These are phyloP conservation scores for Siniperca obscura DNA, from an alignment of 2,797 vertebrate genomes.

Conservation along the genomic window DNA sequence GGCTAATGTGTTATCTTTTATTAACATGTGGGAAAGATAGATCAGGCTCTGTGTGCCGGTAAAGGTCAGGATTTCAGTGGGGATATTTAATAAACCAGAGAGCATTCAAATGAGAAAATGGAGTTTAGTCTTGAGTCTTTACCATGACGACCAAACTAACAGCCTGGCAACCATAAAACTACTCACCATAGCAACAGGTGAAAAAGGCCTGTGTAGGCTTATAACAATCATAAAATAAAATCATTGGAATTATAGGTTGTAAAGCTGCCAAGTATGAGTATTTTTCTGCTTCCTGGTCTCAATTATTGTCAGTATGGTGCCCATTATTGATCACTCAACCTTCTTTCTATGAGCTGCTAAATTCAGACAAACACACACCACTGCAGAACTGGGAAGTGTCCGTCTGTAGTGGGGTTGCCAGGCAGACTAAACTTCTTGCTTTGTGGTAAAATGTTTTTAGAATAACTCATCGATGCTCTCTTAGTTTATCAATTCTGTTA, in stretches of 20 bases:
- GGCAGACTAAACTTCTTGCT: background rate
- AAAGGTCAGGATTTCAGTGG: conserved; percentile 60
- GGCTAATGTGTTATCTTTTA: conserved; percentile 21
- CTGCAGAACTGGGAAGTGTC: background rate
- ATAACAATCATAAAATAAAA: conserved; percentile 56
- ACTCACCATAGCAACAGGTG: conserved; percentile 72
- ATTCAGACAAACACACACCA: conserved; percentile 5
- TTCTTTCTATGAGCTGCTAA: background rate
- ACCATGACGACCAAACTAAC: conserved; percentile 51
- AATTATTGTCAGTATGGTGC: no score
- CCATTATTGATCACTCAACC: no score
- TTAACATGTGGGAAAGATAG: conserved; percentile 4
- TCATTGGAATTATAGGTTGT: conserved; percentile 33
- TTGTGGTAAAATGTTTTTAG: background rate
- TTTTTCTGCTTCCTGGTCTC: conserved; percentile 38
- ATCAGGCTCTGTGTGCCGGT: conserved; percentile 2
- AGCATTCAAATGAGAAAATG: conserved; percentile 26
- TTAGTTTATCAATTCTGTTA: background rate
- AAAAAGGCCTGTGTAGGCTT: conserved; percentile 28
- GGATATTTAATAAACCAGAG: conserved; percentile 53
- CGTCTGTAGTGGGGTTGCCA: conserved; percentile 4
- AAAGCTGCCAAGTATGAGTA: conserved; percentile 28
- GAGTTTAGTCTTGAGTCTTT: conserved; percentile 39
- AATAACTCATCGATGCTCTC: conserved; percentile 16
- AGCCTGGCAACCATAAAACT: conserved; percentile 59